Evolutionary conservation across 2,113 vertebrate genomes (phyloP).

Genomic region (Alexandromys fortis): DNA sequence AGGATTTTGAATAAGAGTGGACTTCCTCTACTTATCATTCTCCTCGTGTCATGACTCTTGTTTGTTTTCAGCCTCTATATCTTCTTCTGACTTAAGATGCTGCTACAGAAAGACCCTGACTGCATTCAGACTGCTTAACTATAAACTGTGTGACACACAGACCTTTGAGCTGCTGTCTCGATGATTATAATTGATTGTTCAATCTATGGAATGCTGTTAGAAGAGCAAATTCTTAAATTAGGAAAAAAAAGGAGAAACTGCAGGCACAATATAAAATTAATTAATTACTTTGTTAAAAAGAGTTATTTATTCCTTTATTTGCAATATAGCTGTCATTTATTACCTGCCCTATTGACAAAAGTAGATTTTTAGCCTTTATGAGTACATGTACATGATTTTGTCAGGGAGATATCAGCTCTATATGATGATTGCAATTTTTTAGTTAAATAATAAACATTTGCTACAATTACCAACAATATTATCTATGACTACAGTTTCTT

Average conservation of each 20-base stretch:
- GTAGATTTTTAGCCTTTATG: not conserved
- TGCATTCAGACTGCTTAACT: too few relatives aligned
- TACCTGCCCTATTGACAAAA: not conserved
- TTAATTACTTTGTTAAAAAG: not conserved
- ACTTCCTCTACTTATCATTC: not conserved
- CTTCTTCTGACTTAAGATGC: not conserved
- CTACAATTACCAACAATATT: not conserved
- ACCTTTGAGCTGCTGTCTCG: not conserved
- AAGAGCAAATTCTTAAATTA: not conserved
- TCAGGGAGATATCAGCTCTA: not conserved
- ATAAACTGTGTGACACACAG: not conserved
- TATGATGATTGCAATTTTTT: not conserved
- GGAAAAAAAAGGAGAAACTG: not conserved
- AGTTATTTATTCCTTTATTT: not conserved
- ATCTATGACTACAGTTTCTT: not conserved
- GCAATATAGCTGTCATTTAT: not conserved
- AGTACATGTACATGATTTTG: not conserved
- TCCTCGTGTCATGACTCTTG: not conserved
- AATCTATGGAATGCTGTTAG: not conserved
- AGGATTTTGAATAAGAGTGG: too few relatives aligned
- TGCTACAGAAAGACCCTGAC: not conserved
- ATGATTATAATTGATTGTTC: too few relatives aligned
- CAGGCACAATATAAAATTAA: not conserved
- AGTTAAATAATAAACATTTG: not conserved
- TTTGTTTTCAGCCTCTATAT: not conserved